Conservation (phyloP, 2,888 invertebrate genomes). For the Stratiomys singularior region DNA sequence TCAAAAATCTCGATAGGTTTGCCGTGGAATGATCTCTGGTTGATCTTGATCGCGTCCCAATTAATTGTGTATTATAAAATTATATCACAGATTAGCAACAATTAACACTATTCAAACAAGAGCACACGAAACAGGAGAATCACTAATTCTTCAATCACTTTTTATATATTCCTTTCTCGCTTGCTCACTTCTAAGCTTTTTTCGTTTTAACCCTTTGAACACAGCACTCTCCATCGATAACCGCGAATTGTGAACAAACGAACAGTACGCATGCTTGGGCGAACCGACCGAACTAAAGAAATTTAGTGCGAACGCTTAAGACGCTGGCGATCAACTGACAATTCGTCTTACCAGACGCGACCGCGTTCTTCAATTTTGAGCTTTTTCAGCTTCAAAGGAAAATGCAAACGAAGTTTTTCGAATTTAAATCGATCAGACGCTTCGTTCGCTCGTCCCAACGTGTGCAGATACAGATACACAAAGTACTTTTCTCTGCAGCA, state of each 20-base stretch:
- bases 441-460: neutral
- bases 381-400: neutral
- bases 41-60: slow-evolving; percentile 29
- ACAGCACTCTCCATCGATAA: slow-evolving; percentile 39
- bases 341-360: neutral
- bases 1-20: neutral
- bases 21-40: slow-evolving; percentile 11
- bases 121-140: slow-evolving; percentile 2
- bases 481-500: neutral
- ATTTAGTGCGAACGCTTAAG: slow-evolving; percentile 24
- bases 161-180: neutral
- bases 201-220: slow-evolving; percentile 33
- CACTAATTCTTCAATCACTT: slow-evolving; percentile 28
- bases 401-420: neutral
- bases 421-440: neutral
- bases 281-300: slow-evolving; percentile 1
- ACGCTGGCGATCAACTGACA: slow-evolving; percentile 30
- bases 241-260: slow-evolving; percentile 2
- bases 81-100: slow-evolving; percentile 35
- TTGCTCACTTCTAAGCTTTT: slow-evolving; percentile 5
- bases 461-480: neutral
- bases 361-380: slow-evolving; percentile 6
- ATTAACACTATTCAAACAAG: slow-evolving; percentile 27
- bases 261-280: slow-evolving; percentile 34
- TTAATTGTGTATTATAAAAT: neutral